phyloP scores from a whole-genome alignment of 2,113 vertebrate species.

The Holacanthus passer region DNA sequence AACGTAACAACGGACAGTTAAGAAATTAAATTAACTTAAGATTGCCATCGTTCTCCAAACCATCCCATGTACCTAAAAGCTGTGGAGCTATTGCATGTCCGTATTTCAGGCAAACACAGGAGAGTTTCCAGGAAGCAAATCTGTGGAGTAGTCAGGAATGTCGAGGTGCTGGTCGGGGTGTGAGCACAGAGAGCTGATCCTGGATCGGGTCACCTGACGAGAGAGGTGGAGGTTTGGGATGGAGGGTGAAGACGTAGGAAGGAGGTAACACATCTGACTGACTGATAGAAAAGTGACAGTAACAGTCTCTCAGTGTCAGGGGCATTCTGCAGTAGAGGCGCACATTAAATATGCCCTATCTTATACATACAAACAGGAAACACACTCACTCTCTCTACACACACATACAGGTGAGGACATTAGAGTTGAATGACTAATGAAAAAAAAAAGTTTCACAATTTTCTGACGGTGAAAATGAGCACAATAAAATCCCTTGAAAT shows the following conservation, averaged over 20 bases:
- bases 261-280: conserved; percentile 55
- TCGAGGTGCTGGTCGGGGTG: conserved; percentile 62
- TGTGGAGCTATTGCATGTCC: conserved; percentile 59
- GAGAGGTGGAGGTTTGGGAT: conserved; percentile 29
- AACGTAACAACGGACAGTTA: conserved; percentile 74
- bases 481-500: conserved; percentile 64
- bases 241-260: conserved; percentile 24
- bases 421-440: conserved; percentile 45
- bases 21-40: conserved; percentile 80
- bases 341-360: conserved; percentile 63
- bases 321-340: conserved; percentile 73
- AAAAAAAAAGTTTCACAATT: conserved; percentile 56
- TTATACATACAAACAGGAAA: conserved; percentile 53
- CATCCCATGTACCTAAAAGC: conserved; percentile 64
- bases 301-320: conserved; percentile 55
- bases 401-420: conserved; percentile 47
- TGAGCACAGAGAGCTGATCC: conserved; percentile 58
- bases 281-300: conserved; percentile 57
- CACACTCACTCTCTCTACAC: conserved; percentile 20
- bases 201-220: conserved; percentile 46
- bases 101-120: conserved; percentile 33
- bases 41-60: conserved; percentile 70
- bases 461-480: conserved; percentile 65
- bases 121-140: conserved; percentile 49
- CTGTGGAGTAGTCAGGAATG: conserved; percentile 77